Conservation (phyloP, 1,140 invertebrate species). For the Drosophila hydei region DNA sequence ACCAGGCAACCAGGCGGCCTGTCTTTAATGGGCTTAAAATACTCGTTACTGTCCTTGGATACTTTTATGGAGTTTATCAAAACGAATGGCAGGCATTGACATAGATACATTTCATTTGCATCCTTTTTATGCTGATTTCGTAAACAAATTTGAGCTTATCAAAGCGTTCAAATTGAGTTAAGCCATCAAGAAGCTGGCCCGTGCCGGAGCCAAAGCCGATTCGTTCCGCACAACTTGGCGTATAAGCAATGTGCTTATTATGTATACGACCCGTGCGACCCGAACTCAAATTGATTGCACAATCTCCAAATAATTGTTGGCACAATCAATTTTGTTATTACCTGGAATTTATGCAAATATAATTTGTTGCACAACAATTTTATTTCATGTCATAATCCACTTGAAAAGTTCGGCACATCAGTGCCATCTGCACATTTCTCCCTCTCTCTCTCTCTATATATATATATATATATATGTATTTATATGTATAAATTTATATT, state of each 20-base stretch:
- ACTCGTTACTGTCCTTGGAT: conserved; percentile 58
- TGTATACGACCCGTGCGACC: conserved; percentile 54
- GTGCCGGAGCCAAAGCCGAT: conserved; percentile 16
- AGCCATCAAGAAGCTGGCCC: conserved; percentile 33
- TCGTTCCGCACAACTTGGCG: conserved; percentile 40
- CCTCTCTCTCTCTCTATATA: neutral
- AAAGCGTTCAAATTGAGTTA: conserved; percentile 67
- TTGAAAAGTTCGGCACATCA: conserved; percentile 1
- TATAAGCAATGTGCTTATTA: conserved; percentile 55
- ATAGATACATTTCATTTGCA: conserved; percentile 80
- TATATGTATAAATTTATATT: conserved; percentile 1
- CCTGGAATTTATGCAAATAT: conserved; percentile 27
- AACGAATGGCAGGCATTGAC: conserved; percentile 69
- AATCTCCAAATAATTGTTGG: conserved; percentile 33
- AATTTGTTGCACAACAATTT: conserved; percentile 16
- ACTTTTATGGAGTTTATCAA: conserved; percentile 72
- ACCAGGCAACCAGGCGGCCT: neutral
- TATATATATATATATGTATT: neutral
- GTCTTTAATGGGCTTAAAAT: conserved; percentile 73
- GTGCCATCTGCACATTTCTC: conserved; percentile 4
- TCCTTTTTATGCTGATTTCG: conserved; percentile 65
- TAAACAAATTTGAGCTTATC: conserved; percentile 61
- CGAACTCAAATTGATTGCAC: conserved; percentile 41
- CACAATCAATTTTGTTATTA: conserved; percentile 32
- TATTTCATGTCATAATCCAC: conserved; percentile 21